These are phyloP conservation scores for Neopipo cinnamomea DNA, from an alignment of 2,113 vertebrate species.

Conservation along the genomic window DNA sequence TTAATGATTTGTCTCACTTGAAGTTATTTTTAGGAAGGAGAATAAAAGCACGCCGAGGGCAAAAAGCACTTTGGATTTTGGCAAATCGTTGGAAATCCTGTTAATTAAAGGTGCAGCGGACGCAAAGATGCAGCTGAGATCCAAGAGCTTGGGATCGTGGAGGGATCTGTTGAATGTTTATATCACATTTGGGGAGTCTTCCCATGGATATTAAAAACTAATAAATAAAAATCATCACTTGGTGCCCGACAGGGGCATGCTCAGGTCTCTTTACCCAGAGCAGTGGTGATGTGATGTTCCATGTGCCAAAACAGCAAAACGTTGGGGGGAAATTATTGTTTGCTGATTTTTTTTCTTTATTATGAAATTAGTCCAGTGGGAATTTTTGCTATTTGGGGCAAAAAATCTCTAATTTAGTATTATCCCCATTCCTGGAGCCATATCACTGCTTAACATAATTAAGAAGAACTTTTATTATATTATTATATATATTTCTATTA, in stretches of 20 bases:
- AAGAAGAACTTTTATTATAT: not conserved
- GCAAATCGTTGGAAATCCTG: not conserved
- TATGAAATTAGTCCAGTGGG: rapidly evolving
- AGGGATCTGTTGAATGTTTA: not conserved
- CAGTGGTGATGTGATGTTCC: rapidly evolving
- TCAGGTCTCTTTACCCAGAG: not conserved
- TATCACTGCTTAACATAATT: not conserved
- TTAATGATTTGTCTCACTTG: not conserved
- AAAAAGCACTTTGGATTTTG: not conserved
- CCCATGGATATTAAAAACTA: not conserved
- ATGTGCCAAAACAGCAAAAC: not conserved
- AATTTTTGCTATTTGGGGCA: not conserved
- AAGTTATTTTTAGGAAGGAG: not conserved
- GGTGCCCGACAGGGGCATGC: rapidly evolving
- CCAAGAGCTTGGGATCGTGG: not conserved
- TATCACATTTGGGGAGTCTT: not conserved
- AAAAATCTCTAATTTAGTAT: not conserved
- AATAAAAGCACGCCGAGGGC: rapidly evolving
- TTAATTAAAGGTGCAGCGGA: not conserved
- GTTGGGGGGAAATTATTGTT: not conserved
- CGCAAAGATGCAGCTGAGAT: not conserved
- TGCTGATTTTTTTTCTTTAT: not conserved
- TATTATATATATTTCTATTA: not conserved
- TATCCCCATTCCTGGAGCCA: not conserved
- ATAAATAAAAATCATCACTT: not conserved